Evolutionary conservation across 2,113 vertebrate genomes (phyloP).

Genomic region (Trichomycterus rosablanca): DNA sequence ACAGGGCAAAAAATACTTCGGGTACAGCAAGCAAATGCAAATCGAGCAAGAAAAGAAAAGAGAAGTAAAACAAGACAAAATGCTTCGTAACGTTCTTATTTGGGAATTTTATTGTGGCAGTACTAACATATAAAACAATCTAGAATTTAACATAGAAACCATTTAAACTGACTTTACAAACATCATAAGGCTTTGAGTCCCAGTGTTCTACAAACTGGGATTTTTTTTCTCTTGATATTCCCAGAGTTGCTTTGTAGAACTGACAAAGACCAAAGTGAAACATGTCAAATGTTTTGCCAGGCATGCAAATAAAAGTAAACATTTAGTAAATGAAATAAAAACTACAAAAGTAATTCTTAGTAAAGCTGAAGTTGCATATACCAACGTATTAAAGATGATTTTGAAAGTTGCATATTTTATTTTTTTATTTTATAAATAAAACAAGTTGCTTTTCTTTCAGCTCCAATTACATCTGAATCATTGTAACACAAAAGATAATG

Average conservation of each 20-base stretch:
- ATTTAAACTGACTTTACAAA: constrained; percentile 95
- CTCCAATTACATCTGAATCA: background rate
- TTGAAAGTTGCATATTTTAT: constrained; percentile 31
- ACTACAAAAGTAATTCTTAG: constrained; percentile 12
- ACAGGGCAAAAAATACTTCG: too few species aligned
- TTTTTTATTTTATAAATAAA: constrained; percentile 9
- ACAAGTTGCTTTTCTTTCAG: background rate
- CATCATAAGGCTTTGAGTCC: constrained; percentile 88
- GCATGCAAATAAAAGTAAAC: constrained; percentile 69
- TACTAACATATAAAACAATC: constrained; percentile 97
- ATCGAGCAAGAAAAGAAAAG: background rate
- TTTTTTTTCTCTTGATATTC: constrained; percentile 61
- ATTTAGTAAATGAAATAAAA: constrained; percentile 8
- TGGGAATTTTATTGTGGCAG: constrained; percentile 85
- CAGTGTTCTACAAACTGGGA: constrained; percentile 61
- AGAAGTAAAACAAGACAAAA: constrained; percentile 20
- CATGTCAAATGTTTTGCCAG: constrained; percentile 65
- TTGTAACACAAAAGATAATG: too few species aligned
- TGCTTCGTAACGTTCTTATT: constrained; percentile 48
- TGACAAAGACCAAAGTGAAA: constrained; percentile 61
- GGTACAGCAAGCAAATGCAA: too few species aligned
- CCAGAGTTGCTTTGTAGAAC: constrained; percentile 84
- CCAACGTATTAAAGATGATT: constrained; percentile 24
- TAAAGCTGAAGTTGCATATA: constrained; percentile 22
- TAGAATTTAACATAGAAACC: constrained; percentile 87